A percentile compares a stretch with the other conserved stretches of the same genome.
These are phyloP conservation scores for Sclerurus mexicanus DNA, from an alignment of 2,113 vertebrate species.

Conservation along the genomic window DNA sequence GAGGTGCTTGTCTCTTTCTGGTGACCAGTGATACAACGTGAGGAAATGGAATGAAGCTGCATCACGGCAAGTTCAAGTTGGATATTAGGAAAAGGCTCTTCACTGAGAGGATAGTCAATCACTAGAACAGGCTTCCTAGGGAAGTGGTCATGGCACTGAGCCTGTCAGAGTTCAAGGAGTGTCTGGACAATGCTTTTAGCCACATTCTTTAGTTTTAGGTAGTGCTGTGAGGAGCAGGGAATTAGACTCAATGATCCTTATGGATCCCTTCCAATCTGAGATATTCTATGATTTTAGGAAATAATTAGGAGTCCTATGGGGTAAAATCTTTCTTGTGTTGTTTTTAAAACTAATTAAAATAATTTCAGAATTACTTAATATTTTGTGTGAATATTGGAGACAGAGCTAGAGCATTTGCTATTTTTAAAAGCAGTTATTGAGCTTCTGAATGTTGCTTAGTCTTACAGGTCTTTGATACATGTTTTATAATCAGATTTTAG, in stretches of 20 bases:
- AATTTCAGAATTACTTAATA: not conserved
- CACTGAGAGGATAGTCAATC: not conserved
- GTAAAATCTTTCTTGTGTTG: not conserved
- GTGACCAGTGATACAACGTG: rapidly evolving
- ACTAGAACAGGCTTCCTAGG: not conserved
- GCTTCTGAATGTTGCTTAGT: not conserved
- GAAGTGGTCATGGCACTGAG: not conserved
- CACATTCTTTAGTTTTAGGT: not conserved
- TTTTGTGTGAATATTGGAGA: not conserved
- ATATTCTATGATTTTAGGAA: not conserved
- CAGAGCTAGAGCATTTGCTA: not conserved
- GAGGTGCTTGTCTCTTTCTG: not conserved
- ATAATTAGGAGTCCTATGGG: not conserved
- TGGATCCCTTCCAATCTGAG: not conserved
- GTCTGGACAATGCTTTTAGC: rapidly evolving
- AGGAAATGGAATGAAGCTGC: not conserved
- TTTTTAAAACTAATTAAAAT: not conserved
- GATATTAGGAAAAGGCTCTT: not conserved
- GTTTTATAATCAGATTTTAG: not conserved
- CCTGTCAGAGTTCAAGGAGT: not conserved
- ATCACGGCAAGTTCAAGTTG: not conserved
- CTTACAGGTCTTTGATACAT: rapidly evolving
- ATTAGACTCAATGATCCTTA: not conserved
- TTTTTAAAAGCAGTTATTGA: not conserved
- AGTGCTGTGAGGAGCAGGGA: not conserved